Percentiles rank a stretch among this genome's conserved stretches.
Conservation (phyloP, 2,113 vertebrate species). For the Paedocypris sp. region DNA sequence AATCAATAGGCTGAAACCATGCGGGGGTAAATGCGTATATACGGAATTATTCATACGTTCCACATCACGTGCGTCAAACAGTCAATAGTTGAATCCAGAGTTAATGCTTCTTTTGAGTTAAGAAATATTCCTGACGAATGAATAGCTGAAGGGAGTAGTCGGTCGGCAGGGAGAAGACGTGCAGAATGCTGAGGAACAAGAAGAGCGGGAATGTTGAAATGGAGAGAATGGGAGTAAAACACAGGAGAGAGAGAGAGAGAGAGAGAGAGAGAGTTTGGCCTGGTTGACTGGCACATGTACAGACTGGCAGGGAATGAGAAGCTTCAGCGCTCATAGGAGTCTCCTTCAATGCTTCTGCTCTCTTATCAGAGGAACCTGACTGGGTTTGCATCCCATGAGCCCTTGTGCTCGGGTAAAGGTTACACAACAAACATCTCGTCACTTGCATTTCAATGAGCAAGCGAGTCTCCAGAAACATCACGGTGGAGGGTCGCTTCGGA, state of each 20-base stretch:
- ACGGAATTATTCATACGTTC: no score
- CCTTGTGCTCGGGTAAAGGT: constrained; percentile 1
- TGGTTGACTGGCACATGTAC: background rate
- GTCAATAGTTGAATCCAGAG: no score
- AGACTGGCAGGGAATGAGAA: background rate
- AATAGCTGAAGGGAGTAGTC: no score
- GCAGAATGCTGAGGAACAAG: no score
- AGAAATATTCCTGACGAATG: no score
- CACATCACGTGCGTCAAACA: no score
- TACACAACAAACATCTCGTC: constrained; percentile 11
- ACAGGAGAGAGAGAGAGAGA: background rate
- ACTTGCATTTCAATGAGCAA: background rate
- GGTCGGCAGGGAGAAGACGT: no score
- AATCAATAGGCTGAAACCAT: no score
- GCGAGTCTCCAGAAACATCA: background rate
- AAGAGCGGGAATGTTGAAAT: background rate
- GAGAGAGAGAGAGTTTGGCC: background rate
- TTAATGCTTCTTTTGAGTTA: no score
- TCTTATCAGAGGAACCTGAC: constrained; percentile 1
- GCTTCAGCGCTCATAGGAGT: background rate
- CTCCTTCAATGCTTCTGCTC: background rate
- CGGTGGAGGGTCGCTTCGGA: background rate
- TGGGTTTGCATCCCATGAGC: constrained; percentile 12
- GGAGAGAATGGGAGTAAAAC: constrained; percentile 5
- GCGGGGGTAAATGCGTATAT: no score